Evolutionary conservation across 2,888 invertebrate species (phyloP).

Genomic region (Diaphora mendica): DNA sequence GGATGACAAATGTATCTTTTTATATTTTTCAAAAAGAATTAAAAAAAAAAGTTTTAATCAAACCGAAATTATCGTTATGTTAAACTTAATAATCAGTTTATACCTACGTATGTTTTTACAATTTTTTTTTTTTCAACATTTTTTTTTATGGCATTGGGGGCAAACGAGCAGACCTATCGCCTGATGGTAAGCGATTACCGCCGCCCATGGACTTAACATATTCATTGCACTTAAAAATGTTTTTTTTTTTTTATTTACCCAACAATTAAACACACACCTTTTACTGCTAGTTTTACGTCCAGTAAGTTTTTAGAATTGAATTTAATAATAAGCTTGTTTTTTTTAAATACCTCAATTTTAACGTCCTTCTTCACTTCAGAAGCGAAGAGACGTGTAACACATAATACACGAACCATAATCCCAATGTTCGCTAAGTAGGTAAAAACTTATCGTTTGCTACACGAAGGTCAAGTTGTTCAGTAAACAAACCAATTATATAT

Average conservation of each 20-base stretch:
- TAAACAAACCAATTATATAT: constrained; percentile 62
- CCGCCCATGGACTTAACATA: too few species aligned
- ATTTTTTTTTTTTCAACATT: too few species aligned
- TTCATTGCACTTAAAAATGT: background rate
- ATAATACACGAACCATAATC: constrained; percentile 8
- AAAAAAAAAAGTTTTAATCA: background rate
- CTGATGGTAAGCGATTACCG: too few species aligned
- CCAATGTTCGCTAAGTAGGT: constrained; percentile 26
- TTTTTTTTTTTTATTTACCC: background rate
- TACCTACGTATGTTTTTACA: background rate
- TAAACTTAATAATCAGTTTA: background rate
- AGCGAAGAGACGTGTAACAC: background rate
- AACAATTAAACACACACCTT: background rate
- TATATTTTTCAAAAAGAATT: background rate
- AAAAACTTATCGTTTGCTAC: constrained; percentile 46
- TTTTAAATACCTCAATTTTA: background rate
- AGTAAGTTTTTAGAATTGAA: background rate
- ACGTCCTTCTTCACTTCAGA: background rate
- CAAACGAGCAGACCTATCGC: too few species aligned
- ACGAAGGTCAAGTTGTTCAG: constrained; percentile 45
- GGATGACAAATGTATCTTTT: too few species aligned
- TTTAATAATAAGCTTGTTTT: background rate
- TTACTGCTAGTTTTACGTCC: too few species aligned
- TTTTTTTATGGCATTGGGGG: too few species aligned
- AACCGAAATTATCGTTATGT: background rate